Percentiles rank a stretch among this genome's conserved stretches.
phyloP scores from a whole-genome alignment of 2,888 invertebrate genomes.

The Caenorhabditis virilis region DNA sequence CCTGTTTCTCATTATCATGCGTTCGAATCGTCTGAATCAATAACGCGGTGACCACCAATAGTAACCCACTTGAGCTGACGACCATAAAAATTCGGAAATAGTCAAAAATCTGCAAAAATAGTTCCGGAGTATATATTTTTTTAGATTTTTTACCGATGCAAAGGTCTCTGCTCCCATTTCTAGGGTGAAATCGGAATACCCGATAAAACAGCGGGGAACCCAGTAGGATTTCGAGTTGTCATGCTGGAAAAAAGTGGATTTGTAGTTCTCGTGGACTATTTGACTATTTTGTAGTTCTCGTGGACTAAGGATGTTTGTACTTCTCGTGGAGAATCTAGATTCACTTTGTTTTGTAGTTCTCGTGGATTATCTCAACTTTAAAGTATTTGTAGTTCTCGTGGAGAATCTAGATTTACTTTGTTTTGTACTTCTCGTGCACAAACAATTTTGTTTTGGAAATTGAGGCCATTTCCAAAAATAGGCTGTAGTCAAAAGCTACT shows the following conservation, averaged over 20 bases:
- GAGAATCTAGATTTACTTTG: too few species aligned
- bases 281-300: too few species aligned
- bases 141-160: conserved; percentile 26
- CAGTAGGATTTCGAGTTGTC: conserved; percentile 40
- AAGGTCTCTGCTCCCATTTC: conserved; percentile 40
- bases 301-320: too few species aligned
- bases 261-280: background rate
- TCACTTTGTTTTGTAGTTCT: too few species aligned
- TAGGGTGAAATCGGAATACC: conserved; percentile 39
- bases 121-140: background rate
- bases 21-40: conserved; percentile 48
- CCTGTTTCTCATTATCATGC: conserved; percentile 27
- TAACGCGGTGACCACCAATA: conserved; percentile 53
- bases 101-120: conserved; percentile 39
- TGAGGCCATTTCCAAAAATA: too few species aligned
- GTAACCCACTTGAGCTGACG: conserved; percentile 42
- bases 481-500: too few species aligned
- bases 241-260: conserved; percentile 16
- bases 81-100: conserved; percentile 43
- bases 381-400: too few species aligned
- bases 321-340: too few species aligned
- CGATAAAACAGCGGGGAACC: conserved; percentile 53
- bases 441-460: too few species aligned
- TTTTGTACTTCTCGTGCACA: too few species aligned
- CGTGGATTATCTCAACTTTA: too few species aligned